Percentiles rank a stretch among this genome's conserved stretches.
phyloP scores from a whole-genome alignment of 2,797 vertebrate genomes.

The Morelia viridis region DNA sequence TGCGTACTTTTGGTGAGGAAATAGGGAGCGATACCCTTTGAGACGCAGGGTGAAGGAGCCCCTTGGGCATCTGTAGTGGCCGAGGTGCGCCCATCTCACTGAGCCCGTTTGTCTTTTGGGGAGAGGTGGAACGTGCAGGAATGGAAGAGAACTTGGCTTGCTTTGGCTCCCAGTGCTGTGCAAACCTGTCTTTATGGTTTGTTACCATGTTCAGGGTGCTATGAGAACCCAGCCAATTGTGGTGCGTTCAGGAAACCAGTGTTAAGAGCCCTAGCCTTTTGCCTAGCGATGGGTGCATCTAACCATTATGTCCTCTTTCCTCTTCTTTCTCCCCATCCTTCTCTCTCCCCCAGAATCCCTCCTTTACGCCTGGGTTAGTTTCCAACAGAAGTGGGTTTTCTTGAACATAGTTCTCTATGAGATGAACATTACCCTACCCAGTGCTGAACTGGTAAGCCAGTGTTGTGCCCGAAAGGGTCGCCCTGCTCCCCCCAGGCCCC shows the following conservation, averaged over 20 bases:
- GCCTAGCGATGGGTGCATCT: background rate
- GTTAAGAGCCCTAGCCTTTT: background rate
- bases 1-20: conserved; percentile 77
- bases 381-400: conserved; percentile 83
- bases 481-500: background rate
- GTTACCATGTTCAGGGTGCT: background rate
- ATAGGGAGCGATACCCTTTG: no score
- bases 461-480: background rate
- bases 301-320: background rate
- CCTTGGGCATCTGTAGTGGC: background rate
- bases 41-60: accelerated
- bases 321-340: background rate
- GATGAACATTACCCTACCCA: conserved; percentile 65
- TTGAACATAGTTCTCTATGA: conserved; percentile 78
- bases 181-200: background rate
- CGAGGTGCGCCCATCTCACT: background rate
- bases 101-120: background rate
- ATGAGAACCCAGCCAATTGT: background rate
- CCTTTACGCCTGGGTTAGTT: conserved; percentile 77
- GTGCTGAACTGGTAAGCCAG: conserved; percentile 75
- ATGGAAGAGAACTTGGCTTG: background rate
- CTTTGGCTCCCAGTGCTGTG: background rate
- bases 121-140: background rate
- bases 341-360: conserved; percentile 65
- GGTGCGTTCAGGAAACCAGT: background rate